Conservation (phyloP, 35 echinoderm and acorn worm species). For the Hemicentrotus pulcherrimus region DNA sequence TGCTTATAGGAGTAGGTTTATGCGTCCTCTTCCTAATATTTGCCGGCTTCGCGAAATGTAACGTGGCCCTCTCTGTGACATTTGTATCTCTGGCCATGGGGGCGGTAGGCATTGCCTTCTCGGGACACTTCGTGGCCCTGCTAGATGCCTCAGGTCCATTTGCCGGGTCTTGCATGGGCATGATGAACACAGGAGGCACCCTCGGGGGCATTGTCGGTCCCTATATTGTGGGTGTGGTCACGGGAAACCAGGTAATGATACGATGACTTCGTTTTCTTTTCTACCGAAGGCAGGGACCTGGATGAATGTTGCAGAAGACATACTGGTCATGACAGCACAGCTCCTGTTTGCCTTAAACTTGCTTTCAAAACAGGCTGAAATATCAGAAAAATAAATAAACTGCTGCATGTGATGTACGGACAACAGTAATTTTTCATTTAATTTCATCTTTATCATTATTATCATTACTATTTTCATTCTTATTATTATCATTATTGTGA, state of each 20-base stretch:
- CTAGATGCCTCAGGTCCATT: constrained; percentile 75
- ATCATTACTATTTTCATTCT: too few species aligned
- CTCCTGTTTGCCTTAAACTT: too few species aligned
- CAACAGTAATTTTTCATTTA: too few species aligned
- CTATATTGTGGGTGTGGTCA: constrained; percentile 61
- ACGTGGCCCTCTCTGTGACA: constrained; percentile 61
- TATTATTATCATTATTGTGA: too few species aligned
- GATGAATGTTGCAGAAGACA: too few species aligned
- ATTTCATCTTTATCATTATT: too few species aligned
- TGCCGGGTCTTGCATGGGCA: constrained; percentile 79
- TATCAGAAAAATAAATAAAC: too few species aligned
- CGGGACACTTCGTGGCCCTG: constrained; percentile 75
- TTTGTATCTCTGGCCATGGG: constrained; percentile 64
- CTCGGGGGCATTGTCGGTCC: constrained; percentile 84
- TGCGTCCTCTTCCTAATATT: constrained; percentile 64
- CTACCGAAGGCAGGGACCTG: neutral
- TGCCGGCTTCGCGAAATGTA: constrained; percentile 76
- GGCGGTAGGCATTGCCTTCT: constrained; percentile 54
- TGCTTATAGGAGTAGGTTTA: constrained; percentile 62
- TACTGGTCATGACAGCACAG: too few species aligned
- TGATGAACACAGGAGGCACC: constrained; percentile 78
- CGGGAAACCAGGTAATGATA: constrained; percentile 54
- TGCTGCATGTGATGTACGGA: too few species aligned
- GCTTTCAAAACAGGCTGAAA: too few species aligned
- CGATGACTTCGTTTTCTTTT: neutral